phyloP scores from a whole-genome alignment of 2,888 invertebrate genomes.

The Watsonalla cultraria region DNA sequence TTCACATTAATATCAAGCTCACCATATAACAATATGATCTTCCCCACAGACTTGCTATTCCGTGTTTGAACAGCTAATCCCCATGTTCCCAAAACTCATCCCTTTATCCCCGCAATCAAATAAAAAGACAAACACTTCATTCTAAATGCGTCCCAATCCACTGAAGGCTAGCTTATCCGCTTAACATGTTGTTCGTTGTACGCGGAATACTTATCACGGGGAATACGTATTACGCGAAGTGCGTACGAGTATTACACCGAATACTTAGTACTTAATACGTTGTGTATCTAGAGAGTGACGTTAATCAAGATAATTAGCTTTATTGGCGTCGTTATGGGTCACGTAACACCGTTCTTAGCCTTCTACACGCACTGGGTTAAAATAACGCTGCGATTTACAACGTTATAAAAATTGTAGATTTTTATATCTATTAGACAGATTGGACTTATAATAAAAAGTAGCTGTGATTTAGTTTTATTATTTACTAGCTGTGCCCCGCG shows the following conservation, averaged over 20 bases:
- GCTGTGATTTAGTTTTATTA: too few species aligned
- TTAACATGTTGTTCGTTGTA: background rate
- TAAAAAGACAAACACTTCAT: background rate
- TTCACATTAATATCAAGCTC: too few species aligned
- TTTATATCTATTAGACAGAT: too few species aligned
- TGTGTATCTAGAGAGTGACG: conserved; percentile 1
- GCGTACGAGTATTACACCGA: background rate
- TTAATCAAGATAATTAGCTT: conserved; percentile 23
- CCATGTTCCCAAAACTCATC: background rate
- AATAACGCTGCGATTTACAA: conserved; percentile 3
- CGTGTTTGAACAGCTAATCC: background rate
- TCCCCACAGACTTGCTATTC: background rate
- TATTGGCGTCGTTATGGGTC: conserved; percentile 17
- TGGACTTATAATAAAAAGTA: too few species aligned
- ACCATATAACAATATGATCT: too few species aligned
- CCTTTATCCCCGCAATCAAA: background rate
- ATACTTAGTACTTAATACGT: background rate
- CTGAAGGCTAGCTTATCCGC: background rate
- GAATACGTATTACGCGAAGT: background rate
- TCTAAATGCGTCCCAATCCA: background rate
- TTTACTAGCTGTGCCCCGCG: too few species aligned
- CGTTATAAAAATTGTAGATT: background rate
- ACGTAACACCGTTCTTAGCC: conserved; percentile 11
- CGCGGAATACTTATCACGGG: background rate
- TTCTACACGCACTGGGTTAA: conserved; percentile 9